A percentile compares a stretch with the other conserved stretches of the same genome.
Conservation (phyloP, 2,888 invertebrate genomes). For the Drosophila merina region DNA sequence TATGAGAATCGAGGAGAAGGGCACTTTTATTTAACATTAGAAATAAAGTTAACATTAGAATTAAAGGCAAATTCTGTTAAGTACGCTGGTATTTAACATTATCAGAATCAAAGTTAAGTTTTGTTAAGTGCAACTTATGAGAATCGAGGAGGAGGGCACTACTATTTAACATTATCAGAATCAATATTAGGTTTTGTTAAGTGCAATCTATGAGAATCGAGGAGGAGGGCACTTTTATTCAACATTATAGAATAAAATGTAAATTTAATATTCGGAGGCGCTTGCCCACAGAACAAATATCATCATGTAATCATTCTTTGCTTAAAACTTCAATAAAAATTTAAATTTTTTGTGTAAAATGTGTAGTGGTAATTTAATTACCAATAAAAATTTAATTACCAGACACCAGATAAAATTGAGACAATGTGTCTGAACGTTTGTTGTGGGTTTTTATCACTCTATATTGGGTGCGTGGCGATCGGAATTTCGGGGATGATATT, state of each 20-base stretch:
- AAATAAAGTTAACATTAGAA: too few relatives aligned
- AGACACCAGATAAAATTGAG: background rate
- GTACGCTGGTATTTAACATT: too few relatives aligned
- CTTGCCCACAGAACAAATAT: background rate
- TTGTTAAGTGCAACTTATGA: too few relatives aligned
- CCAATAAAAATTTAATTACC: background rate
- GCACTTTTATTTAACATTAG: too few relatives aligned
- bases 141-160: too few relatives aligned
- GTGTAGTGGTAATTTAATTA: background rate
- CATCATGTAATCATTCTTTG: background rate
- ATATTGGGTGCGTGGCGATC: constrained; percentile 25
- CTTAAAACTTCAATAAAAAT: background rate
- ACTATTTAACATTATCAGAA: too few relatives aligned
- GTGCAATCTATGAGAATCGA: too few relatives aligned
- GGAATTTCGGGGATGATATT: constrained; percentile 14
- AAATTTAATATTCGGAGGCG: background rate
- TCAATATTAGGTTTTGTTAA: too few relatives aligned
- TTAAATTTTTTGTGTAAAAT: constrained; percentile 1
- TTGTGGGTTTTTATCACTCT: constrained; percentile 25
- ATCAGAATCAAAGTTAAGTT: too few relatives aligned
- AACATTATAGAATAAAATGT: background rate
- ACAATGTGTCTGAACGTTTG: constrained; percentile 18
- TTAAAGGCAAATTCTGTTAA: too few relatives aligned
- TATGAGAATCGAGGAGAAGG: too few relatives aligned
- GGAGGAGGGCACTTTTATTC: too few relatives aligned